These are phyloP conservation scores for Phalera bucephala DNA, from an alignment of 2,888 invertebrate genomes.

Conservation along the genomic window DNA sequence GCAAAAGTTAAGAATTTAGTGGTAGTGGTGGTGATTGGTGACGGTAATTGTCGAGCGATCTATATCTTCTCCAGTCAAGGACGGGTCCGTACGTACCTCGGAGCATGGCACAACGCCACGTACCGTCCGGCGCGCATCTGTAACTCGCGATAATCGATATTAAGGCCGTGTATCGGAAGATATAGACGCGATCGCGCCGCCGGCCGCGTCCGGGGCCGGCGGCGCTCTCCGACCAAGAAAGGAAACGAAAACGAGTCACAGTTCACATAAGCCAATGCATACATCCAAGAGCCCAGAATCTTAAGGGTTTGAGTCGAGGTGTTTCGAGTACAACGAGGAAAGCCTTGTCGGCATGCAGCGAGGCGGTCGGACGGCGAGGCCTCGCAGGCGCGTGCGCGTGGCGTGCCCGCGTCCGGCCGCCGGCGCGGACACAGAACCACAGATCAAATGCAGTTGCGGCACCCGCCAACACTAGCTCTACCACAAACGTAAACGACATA, in stretches of 20 bases:
- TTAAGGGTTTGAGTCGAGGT: conserved; percentile 82
- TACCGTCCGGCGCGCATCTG: conserved; percentile 42
- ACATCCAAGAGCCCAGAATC: conserved; percentile 83
- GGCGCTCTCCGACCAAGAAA: conserved; percentile 76
- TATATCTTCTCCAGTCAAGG: conserved; percentile 67
- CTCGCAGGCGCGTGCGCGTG: conserved; percentile 45
- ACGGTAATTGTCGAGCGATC: conserved; percentile 68
- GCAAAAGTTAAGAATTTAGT: conserved; percentile 75
- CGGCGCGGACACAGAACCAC: conserved; percentile 79
- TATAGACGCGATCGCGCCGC: conserved; percentile 74
- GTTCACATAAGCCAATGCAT: conserved; percentile 83
- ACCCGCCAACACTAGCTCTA: conserved; percentile 78
- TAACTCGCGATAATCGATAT: conserved; percentile 41
- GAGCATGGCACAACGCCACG: conserved; percentile 34
- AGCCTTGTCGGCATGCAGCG: conserved; percentile 80
- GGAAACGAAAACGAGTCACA: conserved; percentile 83
- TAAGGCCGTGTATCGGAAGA: conserved; percentile 55
- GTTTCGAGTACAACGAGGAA: conserved; percentile 79
- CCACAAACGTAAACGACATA: conserved; percentile 78
- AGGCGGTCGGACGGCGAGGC: conserved; percentile 64
- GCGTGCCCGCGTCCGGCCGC: conserved; percentile 39
- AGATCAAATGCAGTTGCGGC: conserved; percentile 82
- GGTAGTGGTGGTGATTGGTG: conserved; percentile 75
- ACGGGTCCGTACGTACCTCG: conserved; percentile 48
- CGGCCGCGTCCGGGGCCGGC: conserved; percentile 61